phyloP scores from a whole-genome alignment of 2,113 vertebrate species.

The human region DNA sequence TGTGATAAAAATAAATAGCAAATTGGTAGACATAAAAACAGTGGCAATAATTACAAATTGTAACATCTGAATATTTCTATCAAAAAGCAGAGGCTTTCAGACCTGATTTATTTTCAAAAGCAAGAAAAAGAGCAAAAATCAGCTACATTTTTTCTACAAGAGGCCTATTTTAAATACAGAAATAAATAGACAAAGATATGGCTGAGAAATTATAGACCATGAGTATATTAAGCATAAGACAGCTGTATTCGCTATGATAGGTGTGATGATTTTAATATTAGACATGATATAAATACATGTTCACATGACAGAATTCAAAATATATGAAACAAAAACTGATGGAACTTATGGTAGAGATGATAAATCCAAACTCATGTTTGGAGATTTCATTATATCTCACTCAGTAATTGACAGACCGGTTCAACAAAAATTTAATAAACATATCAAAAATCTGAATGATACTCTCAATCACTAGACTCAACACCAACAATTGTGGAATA shows the following conservation, averaged over 20 bases:
- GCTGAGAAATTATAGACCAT: neutral
- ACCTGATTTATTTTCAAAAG: neutral
- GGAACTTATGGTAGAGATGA: neutral
- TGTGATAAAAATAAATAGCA: neutral
- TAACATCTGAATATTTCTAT: neutral
- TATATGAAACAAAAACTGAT: neutral
- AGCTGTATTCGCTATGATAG: neutral
- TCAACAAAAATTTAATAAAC: neutral
- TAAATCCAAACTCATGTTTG: neutral
- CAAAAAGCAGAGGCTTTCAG: neutral
- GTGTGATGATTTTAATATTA: neutral
- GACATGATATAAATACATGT: neutral
- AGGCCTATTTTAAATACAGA: neutral
- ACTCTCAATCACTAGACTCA: neutral
- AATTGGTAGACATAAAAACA: neutral
- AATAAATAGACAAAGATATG: neutral
- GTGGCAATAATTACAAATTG: neutral
- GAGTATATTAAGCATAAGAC: neutral
- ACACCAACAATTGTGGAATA: neutral
- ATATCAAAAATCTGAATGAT: neutral
- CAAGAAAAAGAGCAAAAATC: neutral
- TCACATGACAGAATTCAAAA: neutral
- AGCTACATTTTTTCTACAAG: neutral
- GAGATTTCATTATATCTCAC: neutral
- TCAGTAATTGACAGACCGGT: neutral